These are phyloP conservation scores for Synodontis membranacea DNA, from an alignment of 2,113 vertebrate genomes.

Conservation along the genomic window DNA sequence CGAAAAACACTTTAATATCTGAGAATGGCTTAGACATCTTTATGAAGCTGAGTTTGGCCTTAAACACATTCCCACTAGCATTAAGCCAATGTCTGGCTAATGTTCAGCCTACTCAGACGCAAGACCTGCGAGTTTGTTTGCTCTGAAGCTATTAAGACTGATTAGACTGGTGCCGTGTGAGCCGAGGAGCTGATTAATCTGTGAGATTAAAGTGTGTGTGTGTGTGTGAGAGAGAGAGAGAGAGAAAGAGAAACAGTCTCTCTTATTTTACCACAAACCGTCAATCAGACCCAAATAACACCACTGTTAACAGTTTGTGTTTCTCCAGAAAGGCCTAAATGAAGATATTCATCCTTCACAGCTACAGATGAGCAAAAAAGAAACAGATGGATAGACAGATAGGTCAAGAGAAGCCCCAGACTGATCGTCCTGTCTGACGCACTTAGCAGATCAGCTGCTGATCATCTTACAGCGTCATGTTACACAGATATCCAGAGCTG, in stretches of 20 bases:
- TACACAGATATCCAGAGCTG: constrained; percentile 27
- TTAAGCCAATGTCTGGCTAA: background rate
- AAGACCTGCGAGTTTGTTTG: background rate
- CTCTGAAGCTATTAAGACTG: background rate
- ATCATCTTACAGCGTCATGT: constrained; percentile 46
- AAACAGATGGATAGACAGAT: background rate
- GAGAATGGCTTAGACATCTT: background rate
- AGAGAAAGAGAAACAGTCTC: background rate
- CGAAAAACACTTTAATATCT: background rate
- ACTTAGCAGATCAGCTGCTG: constrained; percentile 38
- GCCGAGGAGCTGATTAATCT: background rate
- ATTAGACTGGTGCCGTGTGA: background rate
- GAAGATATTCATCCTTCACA: constrained; percentile 3
- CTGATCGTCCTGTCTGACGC: constrained; percentile 28
- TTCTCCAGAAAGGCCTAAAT: background rate
- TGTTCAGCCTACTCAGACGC: background rate
- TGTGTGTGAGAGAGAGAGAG: background rate
- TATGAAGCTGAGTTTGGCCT: background rate
- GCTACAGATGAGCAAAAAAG: background rate
- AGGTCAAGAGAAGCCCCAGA: background rate
- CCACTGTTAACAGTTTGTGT: background rate
- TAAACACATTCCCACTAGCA: background rate
- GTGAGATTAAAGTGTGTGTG: background rate
- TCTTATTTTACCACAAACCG: background rate
- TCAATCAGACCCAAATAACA: background rate